Evolutionary conservation across 2,888 invertebrate genomes (phyloP).

Genomic region (Hermaeophaga mercurialis): DNA sequence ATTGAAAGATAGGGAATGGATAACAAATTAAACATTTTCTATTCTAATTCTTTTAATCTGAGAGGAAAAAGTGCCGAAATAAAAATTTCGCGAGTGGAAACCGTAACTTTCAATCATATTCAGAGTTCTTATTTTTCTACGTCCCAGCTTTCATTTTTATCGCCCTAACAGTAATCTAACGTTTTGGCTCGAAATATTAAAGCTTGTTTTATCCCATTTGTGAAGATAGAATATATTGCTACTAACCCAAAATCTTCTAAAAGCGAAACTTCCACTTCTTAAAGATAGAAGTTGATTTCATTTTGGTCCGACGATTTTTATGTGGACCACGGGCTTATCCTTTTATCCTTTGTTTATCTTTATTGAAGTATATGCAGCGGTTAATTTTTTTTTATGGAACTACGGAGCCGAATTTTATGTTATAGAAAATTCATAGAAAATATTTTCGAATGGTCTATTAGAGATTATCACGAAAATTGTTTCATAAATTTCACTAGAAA

Average conservation of each 20-base stretch:
- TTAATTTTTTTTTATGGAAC: constrained; percentile 10
- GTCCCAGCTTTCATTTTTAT: not conserved
- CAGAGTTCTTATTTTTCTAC: not conserved
- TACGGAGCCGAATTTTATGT: not conserved
- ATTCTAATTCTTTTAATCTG: no score
- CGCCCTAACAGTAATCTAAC: constrained; percentile 2
- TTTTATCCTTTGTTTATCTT: constrained; percentile 21
- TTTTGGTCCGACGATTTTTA: constrained; percentile 19
- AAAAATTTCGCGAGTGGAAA: no score
- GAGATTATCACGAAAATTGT: no score
- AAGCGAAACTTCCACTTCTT: constrained; percentile 12
- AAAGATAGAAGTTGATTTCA: constrained; percentile 20
- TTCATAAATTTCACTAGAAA: no score
- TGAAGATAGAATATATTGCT: constrained; percentile 10
- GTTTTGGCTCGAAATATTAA: constrained; percentile 12
- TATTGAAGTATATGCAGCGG: constrained; percentile 19
- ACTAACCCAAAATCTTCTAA: constrained; percentile 5
- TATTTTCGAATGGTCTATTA: no score
- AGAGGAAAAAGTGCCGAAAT: no score
- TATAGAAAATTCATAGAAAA: not conserved
- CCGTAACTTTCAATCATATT: not conserved
- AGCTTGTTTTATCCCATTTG: constrained; percentile 13
- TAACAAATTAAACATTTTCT: no score
- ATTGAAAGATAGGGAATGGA: no score
- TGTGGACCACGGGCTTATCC: constrained; percentile 14